Percentiles rank a stretch among this genome's conserved stretches.
phyloP scores from a whole-genome alignment of 53 echinoderm and acorn worm species.

The Holothuria leucospilota region DNA sequence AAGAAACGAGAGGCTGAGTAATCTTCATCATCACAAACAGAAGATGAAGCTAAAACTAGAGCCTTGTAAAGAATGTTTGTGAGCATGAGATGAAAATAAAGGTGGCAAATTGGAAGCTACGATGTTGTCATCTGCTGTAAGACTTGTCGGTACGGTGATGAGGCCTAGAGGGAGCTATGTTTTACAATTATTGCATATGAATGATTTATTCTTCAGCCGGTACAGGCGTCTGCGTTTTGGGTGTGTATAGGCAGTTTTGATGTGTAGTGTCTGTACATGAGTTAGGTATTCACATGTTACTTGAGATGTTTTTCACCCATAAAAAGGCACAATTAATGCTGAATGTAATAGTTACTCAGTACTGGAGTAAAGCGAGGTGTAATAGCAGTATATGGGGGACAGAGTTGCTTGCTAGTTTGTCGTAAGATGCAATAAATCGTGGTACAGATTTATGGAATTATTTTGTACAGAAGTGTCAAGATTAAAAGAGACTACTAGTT shows the following conservation, averaged over 20 bases:
- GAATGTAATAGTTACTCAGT: background rate
- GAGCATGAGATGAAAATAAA: background rate
- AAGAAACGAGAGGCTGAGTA: conserved; percentile 8
- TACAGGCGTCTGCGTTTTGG: background rate
- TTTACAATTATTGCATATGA: background rate
- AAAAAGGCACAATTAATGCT: too few species aligned
- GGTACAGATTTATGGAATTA: too few species aligned
- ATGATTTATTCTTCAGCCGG: background rate
- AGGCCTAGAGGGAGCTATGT: background rate
- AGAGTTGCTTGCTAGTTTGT: too few species aligned
- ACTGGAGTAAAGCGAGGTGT: background rate
- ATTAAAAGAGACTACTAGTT: too few species aligned
- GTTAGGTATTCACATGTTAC: too few species aligned
- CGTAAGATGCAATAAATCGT: too few species aligned
- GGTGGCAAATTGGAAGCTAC: background rate
- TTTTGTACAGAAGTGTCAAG: too few species aligned
- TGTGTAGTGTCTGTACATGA: background rate
- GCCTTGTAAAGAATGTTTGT: background rate
- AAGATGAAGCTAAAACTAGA: background rate
- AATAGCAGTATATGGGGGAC: too few species aligned
- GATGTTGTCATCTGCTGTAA: background rate
- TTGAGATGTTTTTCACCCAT: too few species aligned
- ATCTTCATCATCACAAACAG: conserved; percentile 11
- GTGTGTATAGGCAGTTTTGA: conserved; percentile 9
- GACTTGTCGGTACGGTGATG: background rate